A percentile compares a stretch with the other conserved stretches of the same genome.
Conservation (phyloP, 2,113 vertebrate species). For the Scopus umbretta region DNA sequence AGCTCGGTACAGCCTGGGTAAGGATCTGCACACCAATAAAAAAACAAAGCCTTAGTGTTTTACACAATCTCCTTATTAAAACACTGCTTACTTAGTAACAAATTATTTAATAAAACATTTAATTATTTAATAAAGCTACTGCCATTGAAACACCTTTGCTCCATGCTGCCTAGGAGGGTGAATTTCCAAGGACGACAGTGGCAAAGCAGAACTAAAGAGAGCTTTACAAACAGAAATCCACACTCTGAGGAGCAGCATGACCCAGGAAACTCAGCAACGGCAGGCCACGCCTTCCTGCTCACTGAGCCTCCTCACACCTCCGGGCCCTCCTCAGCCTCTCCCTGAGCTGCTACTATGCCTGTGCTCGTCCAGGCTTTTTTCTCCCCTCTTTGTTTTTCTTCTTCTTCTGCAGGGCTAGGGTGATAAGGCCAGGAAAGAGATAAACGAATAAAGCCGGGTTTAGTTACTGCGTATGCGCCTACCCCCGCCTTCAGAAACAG, state of each 20-base stretch:
- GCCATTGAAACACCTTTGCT: background rate
- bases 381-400: too few relatives aligned
- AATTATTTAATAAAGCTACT: background rate
- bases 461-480: fast-evolving
- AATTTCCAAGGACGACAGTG: fast-evolving
- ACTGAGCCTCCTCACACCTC: background rate
- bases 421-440: background rate
- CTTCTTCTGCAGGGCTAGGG: background rate
- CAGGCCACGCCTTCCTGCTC: fast-evolving
- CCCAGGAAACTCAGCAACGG: fast-evolving
- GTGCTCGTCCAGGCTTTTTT: fast-evolving
- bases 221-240: fast-evolving
- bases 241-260: background rate
- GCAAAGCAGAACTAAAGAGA: background rate
- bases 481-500: fast-evolving
- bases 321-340: fast-evolving
- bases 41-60: background rate
- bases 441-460: fast-evolving
- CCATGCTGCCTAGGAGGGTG: background rate
- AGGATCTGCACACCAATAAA: background rate
- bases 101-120: background rate
- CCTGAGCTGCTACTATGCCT: background rate
- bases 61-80: background rate
- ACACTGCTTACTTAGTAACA: background rate
- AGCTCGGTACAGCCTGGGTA: background rate